Percentiles rank a stretch among this genome's conserved stretches.
These are phyloP conservation scores for Caiman crocodilus DNA, from an alignment of 2,797 vertebrate genomes.

Conservation along the genomic window DNA sequence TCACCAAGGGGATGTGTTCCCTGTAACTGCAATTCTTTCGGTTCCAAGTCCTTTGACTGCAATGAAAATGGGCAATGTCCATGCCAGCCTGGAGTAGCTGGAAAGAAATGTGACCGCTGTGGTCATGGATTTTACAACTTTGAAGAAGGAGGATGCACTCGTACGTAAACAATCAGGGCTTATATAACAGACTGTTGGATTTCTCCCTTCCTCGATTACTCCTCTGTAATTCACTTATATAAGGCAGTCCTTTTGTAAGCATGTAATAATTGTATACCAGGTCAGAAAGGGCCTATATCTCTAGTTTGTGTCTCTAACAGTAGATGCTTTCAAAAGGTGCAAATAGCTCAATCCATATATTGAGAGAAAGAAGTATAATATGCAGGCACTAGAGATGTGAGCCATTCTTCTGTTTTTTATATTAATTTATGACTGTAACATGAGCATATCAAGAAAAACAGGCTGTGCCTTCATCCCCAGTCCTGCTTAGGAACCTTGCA, in stretches of 20 bases:
- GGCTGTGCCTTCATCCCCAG: too few species aligned
- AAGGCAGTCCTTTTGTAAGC: too few species aligned
- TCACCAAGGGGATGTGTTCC: slow-evolving; percentile 88
- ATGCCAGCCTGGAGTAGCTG: slow-evolving; percentile 94
- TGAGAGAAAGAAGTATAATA: not conserved
- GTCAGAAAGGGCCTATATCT: too few species aligned
- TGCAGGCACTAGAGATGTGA: not conserved
- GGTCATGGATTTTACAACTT: slow-evolving; percentile 92
- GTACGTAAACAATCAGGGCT: slow-evolving; percentile 79
- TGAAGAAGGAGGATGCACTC: slow-evolving; percentile 95
- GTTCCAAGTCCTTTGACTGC: slow-evolving; percentile 97
- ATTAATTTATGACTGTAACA: not conserved
- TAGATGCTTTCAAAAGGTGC: not conserved
- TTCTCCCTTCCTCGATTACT: not conserved
- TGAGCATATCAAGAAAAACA: not conserved
- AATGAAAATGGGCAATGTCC: slow-evolving; percentile 91
- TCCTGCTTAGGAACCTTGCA: too few species aligned
- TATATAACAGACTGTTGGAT: not conserved
- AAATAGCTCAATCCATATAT: not conserved
- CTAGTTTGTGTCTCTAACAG: too few species aligned
- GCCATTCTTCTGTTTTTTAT: not conserved
- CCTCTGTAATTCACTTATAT: not conserved
- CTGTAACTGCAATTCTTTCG: slow-evolving; percentile 97
- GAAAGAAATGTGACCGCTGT: slow-evolving; percentile 94
- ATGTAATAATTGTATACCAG: too few species aligned